Evolutionary conservation across 2,888 invertebrate genomes (phyloP).

Genomic region (Apotomis betuletana): DNA sequence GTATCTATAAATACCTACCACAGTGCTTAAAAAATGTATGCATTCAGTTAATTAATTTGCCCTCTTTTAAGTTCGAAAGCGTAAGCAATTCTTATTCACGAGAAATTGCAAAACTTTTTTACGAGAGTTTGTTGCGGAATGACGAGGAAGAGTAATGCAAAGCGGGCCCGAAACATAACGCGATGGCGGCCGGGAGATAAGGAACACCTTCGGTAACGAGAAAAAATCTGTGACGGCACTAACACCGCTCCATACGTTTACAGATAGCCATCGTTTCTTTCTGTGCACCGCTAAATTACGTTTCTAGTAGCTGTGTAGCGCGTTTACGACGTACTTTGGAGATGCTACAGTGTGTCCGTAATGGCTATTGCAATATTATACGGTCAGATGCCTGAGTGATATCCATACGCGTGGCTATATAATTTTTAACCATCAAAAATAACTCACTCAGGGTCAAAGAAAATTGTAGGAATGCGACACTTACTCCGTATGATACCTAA

Average conservation of each 20-base stretch:
- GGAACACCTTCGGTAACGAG: slow-evolving; percentile 71
- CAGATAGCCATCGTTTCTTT: slow-evolving; percentile 77
- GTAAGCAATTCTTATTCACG: slow-evolving; percentile 38
- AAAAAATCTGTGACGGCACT: slow-evolving; percentile 71
- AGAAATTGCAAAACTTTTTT: slow-evolving; percentile 67
- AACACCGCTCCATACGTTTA: slow-evolving; percentile 74
- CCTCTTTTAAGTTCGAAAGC: slow-evolving; percentile 26
- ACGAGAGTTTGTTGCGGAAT: slow-evolving; percentile 58
- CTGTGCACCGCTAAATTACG: slow-evolving; percentile 81
- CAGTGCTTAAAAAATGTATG: slow-evolving; percentile 4
- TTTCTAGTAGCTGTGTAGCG: slow-evolving; percentile 80
- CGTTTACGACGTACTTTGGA: slow-evolving; percentile 81
- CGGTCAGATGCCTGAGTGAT: slow-evolving; percentile 76
- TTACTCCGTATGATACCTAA: slow-evolving; percentile 61
- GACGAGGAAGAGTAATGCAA: slow-evolving; percentile 52
- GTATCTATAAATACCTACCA: neutral
- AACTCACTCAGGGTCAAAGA: slow-evolving; percentile 73
- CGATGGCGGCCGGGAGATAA: slow-evolving; percentile 66
- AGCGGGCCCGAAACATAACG: slow-evolving; percentile 56
- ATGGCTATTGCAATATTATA: slow-evolving; percentile 81
- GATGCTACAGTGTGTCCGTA: slow-evolving; percentile 78
- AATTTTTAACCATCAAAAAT: slow-evolving; percentile 73
- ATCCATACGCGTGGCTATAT: slow-evolving; percentile 75
- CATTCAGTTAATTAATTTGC: slow-evolving; percentile 12
- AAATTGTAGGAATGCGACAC: slow-evolving; percentile 65